Evolutionary conservation across 2,888 invertebrate species (phyloP), one percentile per base, ranked within the genome.

Genomic region (Carterocephalus palaemon): DNA sequence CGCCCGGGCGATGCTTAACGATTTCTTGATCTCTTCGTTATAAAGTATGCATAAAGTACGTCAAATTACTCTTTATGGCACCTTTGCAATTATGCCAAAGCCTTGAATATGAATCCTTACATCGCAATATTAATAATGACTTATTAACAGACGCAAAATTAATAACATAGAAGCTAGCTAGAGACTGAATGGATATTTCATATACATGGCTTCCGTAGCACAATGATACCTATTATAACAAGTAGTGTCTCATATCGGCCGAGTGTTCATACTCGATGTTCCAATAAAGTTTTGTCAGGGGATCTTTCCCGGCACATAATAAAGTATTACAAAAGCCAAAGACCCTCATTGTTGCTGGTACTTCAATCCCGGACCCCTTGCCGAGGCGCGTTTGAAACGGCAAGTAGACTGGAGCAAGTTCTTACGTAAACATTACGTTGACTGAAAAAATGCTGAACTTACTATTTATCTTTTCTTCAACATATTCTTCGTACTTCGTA

Each of bases 321-420:
- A 85, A 85, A 85, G 84, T 85, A 85, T 85, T 83, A 84, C 85
- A 85, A 85, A 83, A 85, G 85, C 81, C 84, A 84, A 82, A 85
- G 85, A 84, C 82, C 83, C 79, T 82, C 85, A 85, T 85, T 86
- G 86, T 86, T 84, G 81, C 76, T 74, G 82, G 82, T 79, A 81
- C 84, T 84, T 79, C 83, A 84, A 83, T 83, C 80, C 77, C 73
- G 69, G 64, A 70, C 70, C 71, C 63, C 56, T 62, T 49, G 54
- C 67, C 37, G 34, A 37, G 52, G 62, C 50, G 56, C 67, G 72
- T 75, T 83, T 46, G 46, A 32, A 56, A 3, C 6, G 8, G 38
- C 40, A 17, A 51, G 50, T 43, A 9, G 28, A 49, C 46, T 58
- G 15, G 53, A 23, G 8, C 29, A 5, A 29, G 8, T 29, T n/a